Base-by-base conservation (phyloP, 2,797 vertebrate genomes). In the Mus minutoides region DNA sequence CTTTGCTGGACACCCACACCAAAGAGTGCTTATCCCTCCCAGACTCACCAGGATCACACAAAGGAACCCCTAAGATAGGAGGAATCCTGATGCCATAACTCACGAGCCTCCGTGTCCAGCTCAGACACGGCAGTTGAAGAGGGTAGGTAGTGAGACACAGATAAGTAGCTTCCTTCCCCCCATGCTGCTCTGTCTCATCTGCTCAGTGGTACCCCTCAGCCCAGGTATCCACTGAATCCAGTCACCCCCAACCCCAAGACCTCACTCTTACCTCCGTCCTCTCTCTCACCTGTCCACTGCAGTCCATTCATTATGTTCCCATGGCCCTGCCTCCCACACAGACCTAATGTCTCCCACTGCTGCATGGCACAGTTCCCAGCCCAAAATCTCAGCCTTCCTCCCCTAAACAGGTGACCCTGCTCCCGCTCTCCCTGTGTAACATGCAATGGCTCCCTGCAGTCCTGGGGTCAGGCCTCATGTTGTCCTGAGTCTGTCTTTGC, bases 311-410 rank as follows among this genome's bases (percentile, higher is more conserved):
- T 22, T 71, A 40, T 0, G 3, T 60, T 60, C 21, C 58, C 58
- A 22, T 24, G 67, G 40, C 80, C 91, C 90, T n/a, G 56, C 49
- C 79, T 94, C 83, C 83, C 83, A 69, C 73, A 79, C n/a, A 93
- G 56, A 91, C 71, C 80, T 82, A 78, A n/a, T 19, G 11, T 24
- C 75, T 62, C 10, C 60, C 34, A 14, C 11, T 34, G 19, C 40
- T 90, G 10, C 37, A 8, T n/a, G n/a, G 67, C 56, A 60, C 13
- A 82, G 94, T 31, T 69, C 76, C 64, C 54, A 9, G 73, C 58
- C 71, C 40, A 43, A 14, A 13, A n/a, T 71, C 77, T 29, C 82
- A 77, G 88, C 34, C 26, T 54, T 31, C 52, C 64, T 95, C 69
- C 79, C n/a, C 40, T 52, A 24, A 64, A 85, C 26, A 26, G 56